Evolutionary conservation across 1,140 invertebrate genomes (phyloP).

Genomic region (Drosophila truncata): DNA sequence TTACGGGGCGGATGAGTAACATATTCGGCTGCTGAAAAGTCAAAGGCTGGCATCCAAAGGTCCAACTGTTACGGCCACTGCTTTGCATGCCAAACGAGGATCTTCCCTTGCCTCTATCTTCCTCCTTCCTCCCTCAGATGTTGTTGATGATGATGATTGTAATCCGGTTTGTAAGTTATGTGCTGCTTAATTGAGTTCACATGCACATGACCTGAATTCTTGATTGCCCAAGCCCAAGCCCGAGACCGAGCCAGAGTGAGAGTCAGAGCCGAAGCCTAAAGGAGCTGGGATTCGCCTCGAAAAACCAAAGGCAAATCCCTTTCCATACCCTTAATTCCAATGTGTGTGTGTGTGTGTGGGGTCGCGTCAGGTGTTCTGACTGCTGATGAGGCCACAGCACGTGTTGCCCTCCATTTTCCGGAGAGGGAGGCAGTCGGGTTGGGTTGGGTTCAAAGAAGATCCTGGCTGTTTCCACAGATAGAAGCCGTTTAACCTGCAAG

Average conservation of each 20-base stretch:
- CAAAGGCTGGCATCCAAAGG: slow-evolving; percentile 44
- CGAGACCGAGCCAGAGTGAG: background rate
- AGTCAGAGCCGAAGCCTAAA: slow-evolving; percentile 15
- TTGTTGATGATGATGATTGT: slow-evolving; percentile 84
- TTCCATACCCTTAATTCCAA: slow-evolving; percentile 39
- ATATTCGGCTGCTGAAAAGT: slow-evolving; percentile 77
- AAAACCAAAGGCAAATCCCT: slow-evolving; percentile 60
- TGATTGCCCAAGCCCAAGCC: slow-evolving; percentile 61
- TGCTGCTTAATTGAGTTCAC: slow-evolving; percentile 85
- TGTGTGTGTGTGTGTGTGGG: slow-evolving; percentile 30
- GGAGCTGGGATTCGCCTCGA: slow-evolving; percentile 45
- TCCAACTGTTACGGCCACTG: slow-evolving; percentile 59
- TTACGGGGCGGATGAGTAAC: slow-evolving; percentile 76
- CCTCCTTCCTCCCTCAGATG: slow-evolving; percentile 37
- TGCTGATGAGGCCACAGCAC: slow-evolving; percentile 74
- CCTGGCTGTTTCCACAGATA: slow-evolving; percentile 30
- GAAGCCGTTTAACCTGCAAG: slow-evolving; percentile 72
- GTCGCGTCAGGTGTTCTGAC: slow-evolving; percentile 72
- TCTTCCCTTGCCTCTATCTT: slow-evolving; percentile 2
- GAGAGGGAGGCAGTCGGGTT: background rate
- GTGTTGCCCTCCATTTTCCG: slow-evolving; percentile 48
- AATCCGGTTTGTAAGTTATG: slow-evolving; percentile 85
- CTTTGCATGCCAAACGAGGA: slow-evolving; percentile 72
- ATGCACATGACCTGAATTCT: slow-evolving; percentile 85
- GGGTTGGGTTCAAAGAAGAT: slow-evolving; percentile 8